A percentile compares a stretch with the other conserved stretches of the same genome.
Conservation (phyloP, 2,888 invertebrate genomes). For the Callosobruchus maculatus region DNA sequence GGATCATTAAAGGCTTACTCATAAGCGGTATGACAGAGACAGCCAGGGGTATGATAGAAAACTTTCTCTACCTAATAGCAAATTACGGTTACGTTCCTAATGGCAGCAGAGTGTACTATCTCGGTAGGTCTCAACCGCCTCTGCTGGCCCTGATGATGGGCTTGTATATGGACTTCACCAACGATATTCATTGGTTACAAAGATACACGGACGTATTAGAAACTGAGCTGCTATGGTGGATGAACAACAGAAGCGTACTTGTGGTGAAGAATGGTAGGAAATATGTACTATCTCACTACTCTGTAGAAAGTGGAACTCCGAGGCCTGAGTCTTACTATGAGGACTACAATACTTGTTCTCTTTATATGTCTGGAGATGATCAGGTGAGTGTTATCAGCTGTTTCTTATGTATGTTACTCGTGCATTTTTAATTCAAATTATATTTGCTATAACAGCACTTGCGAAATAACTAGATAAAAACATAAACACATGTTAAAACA, state of each 20-base stretch:
- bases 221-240: slow-evolving; percentile 64
- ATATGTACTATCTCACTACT: slow-evolving; percentile 60
- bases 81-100: slow-evolving; percentile 73
- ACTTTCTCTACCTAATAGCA: slow-evolving; percentile 67
- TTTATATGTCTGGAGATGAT: background rate
- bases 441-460: too few species aligned
- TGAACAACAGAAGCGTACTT: slow-evolving; percentile 55
- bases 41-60: slow-evolving; percentile 70
- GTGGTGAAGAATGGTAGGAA: slow-evolving; percentile 51
- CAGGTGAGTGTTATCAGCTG: background rate
- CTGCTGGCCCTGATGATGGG: slow-evolving; percentile 68
- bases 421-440: too few species aligned
- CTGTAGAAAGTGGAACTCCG: slow-evolving; percentile 60
- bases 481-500: too few species aligned
- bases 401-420: too few species aligned
- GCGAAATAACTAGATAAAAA: too few species aligned
- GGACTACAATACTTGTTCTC: slow-evolving; percentile 53
- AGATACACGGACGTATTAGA: slow-evolving; percentile 58
- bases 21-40: slow-evolving; percentile 73
- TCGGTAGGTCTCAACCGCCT: slow-evolving; percentile 68
- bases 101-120: slow-evolving; percentile 77
- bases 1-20: slow-evolving; percentile 75
- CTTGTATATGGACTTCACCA: slow-evolving; percentile 63
- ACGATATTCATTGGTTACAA: slow-evolving; percentile 61
- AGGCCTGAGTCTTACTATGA: slow-evolving; percentile 71